Conservation (phyloP, 2,113 vertebrate species). For the Eonycteris spelaea region DNA sequence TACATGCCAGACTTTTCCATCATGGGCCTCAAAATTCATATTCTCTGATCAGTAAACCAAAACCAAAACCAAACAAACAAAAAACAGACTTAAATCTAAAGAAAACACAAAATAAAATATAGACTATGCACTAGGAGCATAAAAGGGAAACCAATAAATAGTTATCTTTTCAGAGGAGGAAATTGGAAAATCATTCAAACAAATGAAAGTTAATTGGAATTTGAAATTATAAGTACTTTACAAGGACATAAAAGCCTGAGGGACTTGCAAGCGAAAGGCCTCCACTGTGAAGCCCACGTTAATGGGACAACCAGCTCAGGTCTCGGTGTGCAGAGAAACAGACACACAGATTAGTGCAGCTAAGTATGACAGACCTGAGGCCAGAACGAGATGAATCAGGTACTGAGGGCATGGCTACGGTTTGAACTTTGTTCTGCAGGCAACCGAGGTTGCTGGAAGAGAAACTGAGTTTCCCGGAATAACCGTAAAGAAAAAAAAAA, state of each 20-base stretch:
- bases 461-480: not conserved
- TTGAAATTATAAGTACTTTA: not conserved
- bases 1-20: not conserved
- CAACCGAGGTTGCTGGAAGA: not conserved
- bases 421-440: not conserved
- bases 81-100: not conserved
- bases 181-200: not conserved
- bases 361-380: not conserved
- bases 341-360: rapidly evolving
- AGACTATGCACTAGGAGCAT: not conserved
- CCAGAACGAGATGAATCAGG: no score
- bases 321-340: not conserved
- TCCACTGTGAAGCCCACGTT: no score
- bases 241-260: not conserved
- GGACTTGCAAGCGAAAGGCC: no score
- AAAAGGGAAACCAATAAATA: not conserved
- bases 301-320: not conserved
- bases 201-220: not conserved
- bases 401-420: not conserved
- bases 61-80: no score
- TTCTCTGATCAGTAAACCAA: not conserved
- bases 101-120: not conserved
- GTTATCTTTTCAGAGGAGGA: not conserved
- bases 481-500: no score
- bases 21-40: not conserved